These are phyloP conservation scores for Cephalotes varians DNA, from an alignment of 2,888 invertebrate genomes.

Conservation along the genomic window DNA sequence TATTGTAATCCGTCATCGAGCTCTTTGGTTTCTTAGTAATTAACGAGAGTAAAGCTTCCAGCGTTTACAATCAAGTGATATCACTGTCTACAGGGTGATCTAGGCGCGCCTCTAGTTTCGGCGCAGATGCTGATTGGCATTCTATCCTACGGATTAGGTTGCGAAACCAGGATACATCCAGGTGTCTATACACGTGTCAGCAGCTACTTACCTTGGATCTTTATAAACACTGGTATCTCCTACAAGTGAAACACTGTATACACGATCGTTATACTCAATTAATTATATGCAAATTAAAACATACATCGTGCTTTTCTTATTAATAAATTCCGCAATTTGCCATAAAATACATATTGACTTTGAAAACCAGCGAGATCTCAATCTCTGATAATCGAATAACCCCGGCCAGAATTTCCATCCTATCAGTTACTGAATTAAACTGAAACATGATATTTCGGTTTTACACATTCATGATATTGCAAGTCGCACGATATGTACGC, in stretches of 20 bases:
- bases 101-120: slow-evolving; percentile 88
- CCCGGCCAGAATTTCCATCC: neutral
- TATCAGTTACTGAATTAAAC: neutral
- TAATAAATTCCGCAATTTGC: slow-evolving; percentile 5
- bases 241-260: neutral
- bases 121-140: slow-evolving; percentile 86
- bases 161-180: slow-evolving; percentile 87
- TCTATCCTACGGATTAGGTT: slow-evolving; percentile 88
- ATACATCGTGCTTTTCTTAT: neutral
- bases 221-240: slow-evolving; percentile 58
- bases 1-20: neutral
- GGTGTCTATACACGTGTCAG: slow-evolving; percentile 88
- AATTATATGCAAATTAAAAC: neutral
- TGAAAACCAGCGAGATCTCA: neutral
- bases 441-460: neutral
- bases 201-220: slow-evolving; percentile 71
- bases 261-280: neutral
- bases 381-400: neutral
- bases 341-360: slow-evolving; percentile 11
- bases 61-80: slow-evolving; percentile 60
- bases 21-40: slow-evolving; percentile 17
- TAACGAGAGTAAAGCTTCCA: slow-evolving; percentile 19
- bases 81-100: slow-evolving; percentile 86
- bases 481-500: neutral
- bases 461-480: neutral